phyloP scores from a whole-genome alignment of 2,797 vertebrate genomes.

The Margarornis squamiger region DNA sequence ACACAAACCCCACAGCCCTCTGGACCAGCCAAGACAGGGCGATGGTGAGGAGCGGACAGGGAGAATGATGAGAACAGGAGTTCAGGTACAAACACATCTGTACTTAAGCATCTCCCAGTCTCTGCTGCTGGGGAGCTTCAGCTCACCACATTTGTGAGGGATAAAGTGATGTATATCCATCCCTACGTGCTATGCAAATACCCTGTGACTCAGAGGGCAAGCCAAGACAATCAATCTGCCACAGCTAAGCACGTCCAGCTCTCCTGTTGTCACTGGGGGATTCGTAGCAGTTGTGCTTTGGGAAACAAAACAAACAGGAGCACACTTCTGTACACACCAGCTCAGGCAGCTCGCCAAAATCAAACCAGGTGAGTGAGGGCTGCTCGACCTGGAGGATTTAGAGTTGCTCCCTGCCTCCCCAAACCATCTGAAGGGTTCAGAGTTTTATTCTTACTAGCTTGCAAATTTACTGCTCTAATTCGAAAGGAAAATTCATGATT shows the following conservation, averaged over 20 bases:
- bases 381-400: neutral
- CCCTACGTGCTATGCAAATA: neutral
- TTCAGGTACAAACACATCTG: neutral
- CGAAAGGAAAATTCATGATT: constrained; percentile 45
- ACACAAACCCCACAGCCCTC: neutral
- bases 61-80: neutral
- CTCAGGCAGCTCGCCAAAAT: neutral
- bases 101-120: neutral
- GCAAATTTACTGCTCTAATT: constrained; percentile 53
- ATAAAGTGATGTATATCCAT: neutral
- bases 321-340: neutral
- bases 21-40: neutral
- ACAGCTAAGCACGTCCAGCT: neutral
- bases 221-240: neutral
- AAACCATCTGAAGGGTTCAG: neutral
- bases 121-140: neutral
- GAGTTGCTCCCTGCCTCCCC: neutral
- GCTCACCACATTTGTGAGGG: neutral
- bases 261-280: neutral
- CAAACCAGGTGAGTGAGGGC: neutral
- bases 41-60: neutral
- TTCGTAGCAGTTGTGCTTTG: neutral
- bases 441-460: constrained; percentile 57
- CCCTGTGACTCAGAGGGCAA: neutral
- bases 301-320: constrained; percentile 23